A percentile compares a stretch with the other conserved stretches of the same genome.
Evolutionary conservation across 2,113 vertebrate genomes (phyloP).

Genomic region (Octodon degus): DNA sequence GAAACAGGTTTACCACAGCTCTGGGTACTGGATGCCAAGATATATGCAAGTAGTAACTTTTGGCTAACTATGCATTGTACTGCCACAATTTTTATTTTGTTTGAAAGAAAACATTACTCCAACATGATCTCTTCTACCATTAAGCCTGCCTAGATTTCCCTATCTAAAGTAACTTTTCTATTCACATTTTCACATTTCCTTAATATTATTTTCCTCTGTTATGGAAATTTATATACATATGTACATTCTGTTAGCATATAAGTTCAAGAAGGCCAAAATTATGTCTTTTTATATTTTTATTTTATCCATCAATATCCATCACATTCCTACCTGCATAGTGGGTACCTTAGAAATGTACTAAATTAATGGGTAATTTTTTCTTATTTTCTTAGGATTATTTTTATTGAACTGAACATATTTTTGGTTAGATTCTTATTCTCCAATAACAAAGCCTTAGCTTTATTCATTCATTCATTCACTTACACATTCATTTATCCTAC

Average conservation of each 20-base stretch:
- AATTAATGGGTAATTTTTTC: background rate
- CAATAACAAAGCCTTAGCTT: background rate
- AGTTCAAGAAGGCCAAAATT: background rate
- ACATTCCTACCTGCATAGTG: background rate
- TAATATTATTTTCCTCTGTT: constrained; percentile 17
- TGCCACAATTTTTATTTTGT: constrained; percentile 28
- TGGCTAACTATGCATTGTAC: background rate
- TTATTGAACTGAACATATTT: background rate
- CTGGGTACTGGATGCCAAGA: background rate
- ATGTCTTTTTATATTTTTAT: background rate
- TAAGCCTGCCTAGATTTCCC: background rate
- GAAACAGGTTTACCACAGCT: constrained; percentile 18
- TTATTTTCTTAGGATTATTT: constrained; percentile 32
- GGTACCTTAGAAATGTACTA: background rate
- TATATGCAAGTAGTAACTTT: constrained; percentile 3
- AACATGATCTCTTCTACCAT: background rate
- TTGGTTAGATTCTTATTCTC: background rate
- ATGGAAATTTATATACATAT: background rate
- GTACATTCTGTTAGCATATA: background rate
- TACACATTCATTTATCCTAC: background rate
- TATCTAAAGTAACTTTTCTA: constrained; percentile 1
- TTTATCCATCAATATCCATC: background rate
- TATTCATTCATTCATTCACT: background rate
- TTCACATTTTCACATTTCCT: constrained; percentile 44
- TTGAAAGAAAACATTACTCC: constrained; percentile 19